Conservation (phyloP, 2,888 invertebrate species). For the Eilema griseolum region DNA sequence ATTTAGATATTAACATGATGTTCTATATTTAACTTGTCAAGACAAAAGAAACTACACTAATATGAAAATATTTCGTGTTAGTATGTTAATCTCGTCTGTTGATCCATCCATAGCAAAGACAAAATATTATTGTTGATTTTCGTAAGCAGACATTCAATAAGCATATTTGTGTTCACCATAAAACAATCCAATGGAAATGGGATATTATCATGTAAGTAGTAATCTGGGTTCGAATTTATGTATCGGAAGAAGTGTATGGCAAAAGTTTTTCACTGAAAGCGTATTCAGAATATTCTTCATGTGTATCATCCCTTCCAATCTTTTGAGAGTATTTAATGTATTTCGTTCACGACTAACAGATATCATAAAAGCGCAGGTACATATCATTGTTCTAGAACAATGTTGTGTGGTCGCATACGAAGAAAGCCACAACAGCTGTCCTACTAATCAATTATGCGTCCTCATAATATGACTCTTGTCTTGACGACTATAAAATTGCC, state of each 20-base stretch:
- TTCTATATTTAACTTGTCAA: conserved; percentile 22
- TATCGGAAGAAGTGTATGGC: conserved; percentile 72
- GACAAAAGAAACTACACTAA: conserved; percentile 25
- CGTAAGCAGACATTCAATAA: conserved; percentile 36
- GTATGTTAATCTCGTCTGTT: conserved; percentile 31
- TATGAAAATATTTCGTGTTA: conserved; percentile 33
- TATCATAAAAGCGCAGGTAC: conserved; percentile 44
- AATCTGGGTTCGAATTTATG: conserved; percentile 70
- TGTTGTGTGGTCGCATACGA: conserved; percentile 62
- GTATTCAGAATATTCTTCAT: conserved; percentile 50
- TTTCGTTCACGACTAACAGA: conserved; percentile 30
- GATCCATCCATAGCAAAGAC: conserved; percentile 34
- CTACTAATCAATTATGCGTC: conserved; percentile 78
- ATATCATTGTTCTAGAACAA: conserved; percentile 65
- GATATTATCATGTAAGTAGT: conserved; percentile 57
- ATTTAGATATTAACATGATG: conserved; percentile 10
- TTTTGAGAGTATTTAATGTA: conserved; percentile 27
- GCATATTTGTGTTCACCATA: conserved; percentile 43
- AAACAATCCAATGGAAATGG: conserved; percentile 48
- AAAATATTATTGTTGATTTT: conserved; percentile 37
- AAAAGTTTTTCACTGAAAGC: conserved; percentile 64
- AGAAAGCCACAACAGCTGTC: conserved; percentile 78
- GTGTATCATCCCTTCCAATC: conserved; percentile 38
- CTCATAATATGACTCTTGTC: conserved; percentile 78
- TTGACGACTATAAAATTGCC: conserved; percentile 80